phyloP scores from a whole-genome alignment of 2,113 vertebrate genomes.

The Anthoscopus minutus region DNA sequence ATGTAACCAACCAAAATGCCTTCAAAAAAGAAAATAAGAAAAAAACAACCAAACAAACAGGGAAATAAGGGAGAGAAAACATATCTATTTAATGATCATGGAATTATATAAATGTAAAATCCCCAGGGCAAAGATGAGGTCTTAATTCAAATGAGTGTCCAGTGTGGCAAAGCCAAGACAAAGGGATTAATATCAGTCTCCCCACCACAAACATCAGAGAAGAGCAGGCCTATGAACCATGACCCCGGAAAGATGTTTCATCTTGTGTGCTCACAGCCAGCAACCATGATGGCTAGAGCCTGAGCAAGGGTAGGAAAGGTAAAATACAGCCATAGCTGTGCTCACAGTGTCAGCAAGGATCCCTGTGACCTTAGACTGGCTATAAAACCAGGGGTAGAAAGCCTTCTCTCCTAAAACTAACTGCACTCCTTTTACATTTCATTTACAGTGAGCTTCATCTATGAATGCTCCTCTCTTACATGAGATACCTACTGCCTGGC shows the following conservation, averaged over 20 bases:
- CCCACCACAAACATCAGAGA: background rate
- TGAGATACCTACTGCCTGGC: background rate
- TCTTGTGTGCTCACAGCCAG: background rate
- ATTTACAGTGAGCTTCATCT: background rate
- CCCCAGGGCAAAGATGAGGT: background rate
- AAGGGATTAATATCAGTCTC: background rate
- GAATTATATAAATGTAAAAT: background rate
- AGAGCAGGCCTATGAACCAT: background rate
- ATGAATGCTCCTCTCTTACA: background rate
- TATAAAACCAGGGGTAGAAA: background rate
- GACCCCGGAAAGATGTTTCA: background rate
- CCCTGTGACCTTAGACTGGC: background rate
- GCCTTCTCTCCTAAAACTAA: background rate
- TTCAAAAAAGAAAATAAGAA: constrained; percentile 23
- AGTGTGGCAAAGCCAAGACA: background rate
- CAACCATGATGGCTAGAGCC: background rate
- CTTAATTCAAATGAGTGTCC: background rate
- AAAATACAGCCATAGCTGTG: background rate
- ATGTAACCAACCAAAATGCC: constrained; percentile 54
- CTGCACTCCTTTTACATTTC: background rate
- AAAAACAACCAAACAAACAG: background rate
- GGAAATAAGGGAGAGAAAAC: background rate
- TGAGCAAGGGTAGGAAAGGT: background rate
- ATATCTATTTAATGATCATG: constrained; percentile 33
- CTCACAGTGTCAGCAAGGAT: background rate